Base-by-base conservation (phyloP, 2,113 vertebrate genomes). In the Arenaria interpres region DNA sequence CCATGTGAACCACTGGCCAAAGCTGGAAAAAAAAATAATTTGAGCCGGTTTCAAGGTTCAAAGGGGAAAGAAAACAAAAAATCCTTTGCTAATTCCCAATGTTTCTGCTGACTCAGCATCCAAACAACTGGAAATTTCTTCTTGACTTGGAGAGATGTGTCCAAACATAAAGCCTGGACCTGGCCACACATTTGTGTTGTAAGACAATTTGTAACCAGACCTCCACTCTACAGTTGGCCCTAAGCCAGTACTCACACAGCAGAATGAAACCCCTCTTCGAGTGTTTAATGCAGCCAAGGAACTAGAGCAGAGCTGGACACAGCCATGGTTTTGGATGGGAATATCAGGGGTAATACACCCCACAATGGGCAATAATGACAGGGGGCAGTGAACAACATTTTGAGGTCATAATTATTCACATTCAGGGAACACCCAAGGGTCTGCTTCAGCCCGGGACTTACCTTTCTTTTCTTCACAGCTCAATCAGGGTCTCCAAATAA, bases 91-190 rank as follows among this genome's bases (percentile, higher is more conserved):
- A 74, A 89, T 79, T 68, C 84, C 41, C 62, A 79, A 24, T 14
- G 0, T 87, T 95, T 93, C 83, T 94, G 90, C 64, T 93, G 96
- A 94, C 69, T 94, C 96, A 96, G 73, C 80, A 89, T 78, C n/a
- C 50, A 92, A 90, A 83, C 74, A 91, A 95, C 85, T 92, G 81
- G 87, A 97, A 91, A 73, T 69, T 88, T 97, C 93, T 89, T 71
- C 63, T 94, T 85, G 74, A 69, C 57, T 62, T 33, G 53, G 37
- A 96, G 51, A 21, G 2, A 85, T 77, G 25, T 76, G 78, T 91
- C 85, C 89, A 85, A 88, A 85, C 59, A 85, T 22, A 92, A 96
- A 94, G 43, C 48, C 71, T 93, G 95, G 81, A 76, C 88, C 85
- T 86, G 92, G 73, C 63, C 56, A 76, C 53, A 41, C 59, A 90